Evolutionary conservation across 2,888 invertebrate species (phyloP).

Genomic region (Parnassius orleans): DNA sequence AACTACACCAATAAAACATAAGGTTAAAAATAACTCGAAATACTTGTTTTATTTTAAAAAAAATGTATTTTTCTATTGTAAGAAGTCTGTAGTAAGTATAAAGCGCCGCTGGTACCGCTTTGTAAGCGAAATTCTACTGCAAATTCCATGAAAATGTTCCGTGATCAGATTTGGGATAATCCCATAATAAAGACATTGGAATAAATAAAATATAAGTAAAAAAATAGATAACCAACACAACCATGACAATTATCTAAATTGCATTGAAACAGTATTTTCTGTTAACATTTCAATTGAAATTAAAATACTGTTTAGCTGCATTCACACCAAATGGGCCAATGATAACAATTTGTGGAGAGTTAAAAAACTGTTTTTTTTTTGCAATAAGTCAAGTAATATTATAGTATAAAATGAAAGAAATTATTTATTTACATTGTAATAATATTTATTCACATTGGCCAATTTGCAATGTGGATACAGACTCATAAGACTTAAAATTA

Average conservation of each 20-base stretch:
- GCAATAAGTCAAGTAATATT: too few species aligned
- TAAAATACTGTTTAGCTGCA: conserved; percentile 27
- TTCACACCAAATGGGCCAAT: conserved; percentile 17
- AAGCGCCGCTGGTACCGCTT: conserved; percentile 22
- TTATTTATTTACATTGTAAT: too few species aligned
- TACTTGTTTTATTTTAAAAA: conserved; percentile 23
- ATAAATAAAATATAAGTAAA: conserved; percentile 75
- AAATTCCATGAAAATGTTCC: neutral
- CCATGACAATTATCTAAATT: conserved; percentile 60
- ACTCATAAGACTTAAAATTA: conserved; percentile 14
- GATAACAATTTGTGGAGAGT: neutral
- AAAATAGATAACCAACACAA: conserved; percentile 80
- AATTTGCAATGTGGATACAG: conserved; percentile 19
- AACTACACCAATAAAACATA: neutral
- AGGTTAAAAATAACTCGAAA: conserved; percentile 20
- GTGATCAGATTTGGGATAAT: neutral
- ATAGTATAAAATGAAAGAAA: too few species aligned
- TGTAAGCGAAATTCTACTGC: conserved; percentile 16
- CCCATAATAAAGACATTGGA: conserved; percentile 47
- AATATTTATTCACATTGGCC: conserved; percentile 4
- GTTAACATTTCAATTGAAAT: conserved; percentile 34
- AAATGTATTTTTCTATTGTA: conserved; percentile 25
- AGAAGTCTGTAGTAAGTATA: conserved; percentile 21
- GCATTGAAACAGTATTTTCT: conserved; percentile 54
- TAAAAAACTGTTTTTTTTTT: too few species aligned